Conservation (phyloP, 2,888 invertebrate species). For the Orthosia cruda region DNA sequence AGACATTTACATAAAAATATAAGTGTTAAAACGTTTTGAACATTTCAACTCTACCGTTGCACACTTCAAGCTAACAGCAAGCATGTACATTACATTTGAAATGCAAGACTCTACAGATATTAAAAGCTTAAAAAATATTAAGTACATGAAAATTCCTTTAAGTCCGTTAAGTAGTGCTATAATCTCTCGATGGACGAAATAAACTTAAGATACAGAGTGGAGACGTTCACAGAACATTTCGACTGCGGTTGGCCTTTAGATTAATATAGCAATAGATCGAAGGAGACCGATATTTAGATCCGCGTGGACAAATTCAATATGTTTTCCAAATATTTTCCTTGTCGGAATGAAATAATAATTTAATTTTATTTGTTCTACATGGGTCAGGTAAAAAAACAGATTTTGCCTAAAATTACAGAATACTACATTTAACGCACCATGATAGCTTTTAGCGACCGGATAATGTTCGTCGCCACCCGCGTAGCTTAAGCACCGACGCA, state of each 20-base stretch:
- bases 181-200: slow-evolving; percentile 89
- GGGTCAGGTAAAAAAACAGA: slow-evolving; percentile 45
- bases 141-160: slow-evolving; percentile 87
- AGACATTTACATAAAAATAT: slow-evolving; percentile 64
- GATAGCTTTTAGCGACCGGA: slow-evolving; percentile 43
- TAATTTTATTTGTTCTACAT: slow-evolving; percentile 38
- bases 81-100: slow-evolving; percentile 81
- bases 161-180: slow-evolving; percentile 80
- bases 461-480: slow-evolving; percentile 17
- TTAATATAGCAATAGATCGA: slow-evolving; percentile 30
- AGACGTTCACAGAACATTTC: slow-evolving; percentile 67
- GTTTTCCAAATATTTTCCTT: slow-evolving; percentile 14
- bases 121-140: slow-evolving; percentile 87
- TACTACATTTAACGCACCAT: slow-evolving; percentile 54
- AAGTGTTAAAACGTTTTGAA: slow-evolving; percentile 65
- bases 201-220: slow-evolving; percentile 65
- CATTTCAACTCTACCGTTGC: slow-evolving; percentile 58
- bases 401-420: slow-evolving; percentile 32
- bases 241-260: slow-evolving; percentile 26
- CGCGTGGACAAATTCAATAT: slow-evolving; percentile 25
- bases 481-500: slow-evolving; percentile 22
- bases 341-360: slow-evolving; percentile 31
- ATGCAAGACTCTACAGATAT: slow-evolving; percentile 81
- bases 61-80: slow-evolving; percentile 69
- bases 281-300: slow-evolving; percentile 8